These are phyloP conservation scores for Folsomia manolachei DNA, from an alignment of 2,888 invertebrate genomes.

Conservation along the genomic window DNA sequence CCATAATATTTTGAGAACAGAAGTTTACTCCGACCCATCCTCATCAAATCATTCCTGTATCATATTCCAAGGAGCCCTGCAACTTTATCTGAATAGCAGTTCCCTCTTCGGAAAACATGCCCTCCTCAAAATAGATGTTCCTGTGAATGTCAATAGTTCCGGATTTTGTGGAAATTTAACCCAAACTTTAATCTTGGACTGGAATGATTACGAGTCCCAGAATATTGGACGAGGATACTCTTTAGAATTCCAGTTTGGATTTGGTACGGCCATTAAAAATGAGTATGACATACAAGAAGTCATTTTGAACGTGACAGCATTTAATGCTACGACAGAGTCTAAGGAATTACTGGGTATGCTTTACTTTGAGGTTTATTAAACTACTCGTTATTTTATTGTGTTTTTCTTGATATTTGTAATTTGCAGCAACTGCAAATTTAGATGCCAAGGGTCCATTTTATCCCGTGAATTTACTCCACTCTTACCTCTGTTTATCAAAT, in stretches of 20 bases:
- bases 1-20: background rate
- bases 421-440: background rate
- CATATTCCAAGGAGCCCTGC: background rate
- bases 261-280: background rate
- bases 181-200: background rate
- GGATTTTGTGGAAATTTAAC: background rate
- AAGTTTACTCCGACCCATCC: background rate
- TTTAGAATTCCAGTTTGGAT: background rate
- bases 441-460: background rate
- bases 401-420: background rate
- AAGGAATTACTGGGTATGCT: background rate
- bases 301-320: background rate
- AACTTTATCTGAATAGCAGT: background rate
- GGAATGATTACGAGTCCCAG: background rate
- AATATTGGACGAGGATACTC: background rate
- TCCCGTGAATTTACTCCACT: background rate
- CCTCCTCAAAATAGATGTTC: background rate
- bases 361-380: background rate
- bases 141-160: background rate
- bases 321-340: background rate
- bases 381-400: background rate
- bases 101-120: background rate
- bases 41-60: background rate
- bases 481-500: background rate
- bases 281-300: background rate